Percentiles rank a stretch among this genome's conserved stretches.
Conservation (phyloP, 2,113 vertebrate species). For the Tenebrosternarchus preto region DNA sequence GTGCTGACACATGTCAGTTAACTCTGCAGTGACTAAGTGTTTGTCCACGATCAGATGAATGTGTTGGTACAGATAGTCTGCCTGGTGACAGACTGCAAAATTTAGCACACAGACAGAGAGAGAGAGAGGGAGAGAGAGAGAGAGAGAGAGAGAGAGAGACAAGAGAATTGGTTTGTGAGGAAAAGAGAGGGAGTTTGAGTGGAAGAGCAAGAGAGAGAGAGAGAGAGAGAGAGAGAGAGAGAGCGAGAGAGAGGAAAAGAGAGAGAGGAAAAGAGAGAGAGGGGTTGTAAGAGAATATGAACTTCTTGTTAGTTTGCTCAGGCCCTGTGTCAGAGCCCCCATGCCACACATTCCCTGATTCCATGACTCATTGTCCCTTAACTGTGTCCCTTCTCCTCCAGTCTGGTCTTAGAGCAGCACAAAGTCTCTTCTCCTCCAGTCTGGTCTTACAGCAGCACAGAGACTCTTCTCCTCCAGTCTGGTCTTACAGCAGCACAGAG, state of each 20-base stretch:
- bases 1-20: not conserved
- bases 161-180: not conserved
- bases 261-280: too few species aligned
- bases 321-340: too few species aligned
- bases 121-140: not conserved
- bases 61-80: constrained; percentile 5
- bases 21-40: not conserved
- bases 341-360: too few species aligned
- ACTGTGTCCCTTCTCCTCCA: too few species aligned
- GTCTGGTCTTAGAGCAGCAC: too few species aligned
- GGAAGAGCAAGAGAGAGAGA: not conserved
- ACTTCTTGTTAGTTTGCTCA: not conserved
- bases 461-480: too few species aligned
- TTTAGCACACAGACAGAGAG: not conserved
- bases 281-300: not conserved
- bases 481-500: too few species aligned
- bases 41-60: too few species aligned
- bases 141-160: not conserved
- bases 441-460: too few species aligned
- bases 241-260: too few species aligned
- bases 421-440: too few species aligned
- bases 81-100: constrained; percentile 9
- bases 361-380: too few species aligned
- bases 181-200: not conserved
- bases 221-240: not conserved